Evolutionary conservation across 92 coral and sea anemone genomes (phyloP).

Genomic region (Palythoa grandiflora): DNA sequence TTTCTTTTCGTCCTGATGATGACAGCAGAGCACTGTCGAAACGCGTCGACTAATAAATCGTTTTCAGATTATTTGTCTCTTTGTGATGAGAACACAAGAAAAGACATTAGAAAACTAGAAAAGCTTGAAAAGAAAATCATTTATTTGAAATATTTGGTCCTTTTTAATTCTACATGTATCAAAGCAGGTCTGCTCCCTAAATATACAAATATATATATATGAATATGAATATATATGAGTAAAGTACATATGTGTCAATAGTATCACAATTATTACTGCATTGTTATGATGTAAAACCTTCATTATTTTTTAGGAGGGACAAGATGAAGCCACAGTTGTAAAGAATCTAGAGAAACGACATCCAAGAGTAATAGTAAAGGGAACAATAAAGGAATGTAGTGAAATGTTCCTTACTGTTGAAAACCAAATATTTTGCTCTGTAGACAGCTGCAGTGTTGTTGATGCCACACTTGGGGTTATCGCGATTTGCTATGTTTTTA

Average conservation of each 20-base stretch:
- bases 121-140: too few species aligned
- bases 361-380: slow-evolving; percentile 8
- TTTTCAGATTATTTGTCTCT: too few species aligned
- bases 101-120: too few species aligned
- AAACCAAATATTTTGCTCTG: slow-evolving; percentile 24
- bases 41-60: too few species aligned
- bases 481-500: slow-evolving; percentile 16
- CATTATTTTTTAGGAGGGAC: slow-evolving; percentile 23
- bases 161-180: too few species aligned
- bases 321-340: slow-evolving; percentile 26
- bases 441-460: slow-evolving; percentile 9
- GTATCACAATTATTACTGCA: slow-evolving; percentile 11
- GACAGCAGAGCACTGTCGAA: neutral
- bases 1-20: neutral
- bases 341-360: slow-evolving; percentile 16
- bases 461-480: slow-evolving; percentile 35
- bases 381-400: slow-evolving; percentile 29
- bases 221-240: neutral
- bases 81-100: too few species aligned
- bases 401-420: slow-evolving; percentile 21
- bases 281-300: slow-evolving; percentile 12
- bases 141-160: too few species aligned
- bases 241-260: slow-evolving; percentile 18
- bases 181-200: too few species aligned
- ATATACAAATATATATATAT: too few species aligned